These are phyloP conservation scores for Lagorchestes hirsutus DNA, from an alignment of 2,797 vertebrate genomes.

Conservation along the genomic window DNA sequence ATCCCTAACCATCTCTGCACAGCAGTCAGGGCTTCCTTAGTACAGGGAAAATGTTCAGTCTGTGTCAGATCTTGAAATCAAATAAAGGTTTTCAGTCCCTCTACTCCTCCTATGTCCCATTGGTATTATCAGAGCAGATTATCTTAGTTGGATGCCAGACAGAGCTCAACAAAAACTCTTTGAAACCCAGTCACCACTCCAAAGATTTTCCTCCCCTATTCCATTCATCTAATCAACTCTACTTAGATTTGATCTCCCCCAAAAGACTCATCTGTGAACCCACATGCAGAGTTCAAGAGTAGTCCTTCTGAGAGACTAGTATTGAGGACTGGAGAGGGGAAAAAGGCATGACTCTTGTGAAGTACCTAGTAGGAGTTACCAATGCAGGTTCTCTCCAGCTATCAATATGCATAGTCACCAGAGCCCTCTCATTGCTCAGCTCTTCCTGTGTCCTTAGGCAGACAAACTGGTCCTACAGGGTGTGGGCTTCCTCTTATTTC, in stretches of 20 bases:
- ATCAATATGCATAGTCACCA: neutral
- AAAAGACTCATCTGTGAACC: neutral
- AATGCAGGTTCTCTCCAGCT: neutral
- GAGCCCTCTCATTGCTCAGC: neutral
- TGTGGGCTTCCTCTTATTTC: constrained; percentile 26
- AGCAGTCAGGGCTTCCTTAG: constrained; percentile 3
- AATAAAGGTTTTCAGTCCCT: constrained; percentile 1
- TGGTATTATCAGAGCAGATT: constrained; percentile 19
- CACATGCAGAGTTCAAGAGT: neutral
- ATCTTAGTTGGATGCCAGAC: neutral
- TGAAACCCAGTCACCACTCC: neutral
- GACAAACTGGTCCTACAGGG: neutral
- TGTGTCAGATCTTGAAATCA: constrained; percentile 22
- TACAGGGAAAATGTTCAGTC: constrained; percentile 12
- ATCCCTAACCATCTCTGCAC: neutral
- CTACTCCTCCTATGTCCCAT: neutral
- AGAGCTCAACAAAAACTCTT: constrained; percentile 20
- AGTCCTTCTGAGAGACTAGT: neutral
- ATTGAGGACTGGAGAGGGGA: neutral
- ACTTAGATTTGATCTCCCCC: neutral
- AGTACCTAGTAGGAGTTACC: neutral
- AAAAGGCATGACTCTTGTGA: neutral
- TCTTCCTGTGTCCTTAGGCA: neutral
- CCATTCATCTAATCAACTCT: neutral
- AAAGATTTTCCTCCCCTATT: neutral